Conservation (phyloP, 2,888 invertebrate species). For the Clostera curtula region DNA sequence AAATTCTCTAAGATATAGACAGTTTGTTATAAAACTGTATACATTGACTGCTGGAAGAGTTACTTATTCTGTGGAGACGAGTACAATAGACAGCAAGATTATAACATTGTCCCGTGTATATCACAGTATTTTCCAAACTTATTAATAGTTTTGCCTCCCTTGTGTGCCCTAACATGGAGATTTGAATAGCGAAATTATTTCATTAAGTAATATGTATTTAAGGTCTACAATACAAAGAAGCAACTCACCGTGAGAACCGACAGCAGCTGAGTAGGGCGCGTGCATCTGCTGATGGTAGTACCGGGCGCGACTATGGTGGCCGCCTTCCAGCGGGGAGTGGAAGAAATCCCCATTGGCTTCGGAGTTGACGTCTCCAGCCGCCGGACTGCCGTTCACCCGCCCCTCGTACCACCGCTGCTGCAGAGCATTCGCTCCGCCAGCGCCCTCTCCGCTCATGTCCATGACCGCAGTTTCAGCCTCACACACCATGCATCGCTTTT, state of each 20-base stretch:
- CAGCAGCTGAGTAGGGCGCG: constrained; percentile 70
- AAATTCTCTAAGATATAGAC: too few relatives aligned
- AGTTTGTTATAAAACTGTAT: too few relatives aligned
- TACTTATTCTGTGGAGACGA: too few relatives aligned
- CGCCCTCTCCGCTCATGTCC: constrained; percentile 71
- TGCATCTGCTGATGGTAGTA: constrained; percentile 76
- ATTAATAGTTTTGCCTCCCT: too few relatives aligned
- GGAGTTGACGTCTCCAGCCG: constrained; percentile 62
- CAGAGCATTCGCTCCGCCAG: constrained; percentile 55
- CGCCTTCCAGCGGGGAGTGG: constrained; percentile 73
- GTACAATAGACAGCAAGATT: too few relatives aligned
- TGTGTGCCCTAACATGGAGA: too few relatives aligned
- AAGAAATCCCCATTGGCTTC: constrained; percentile 72
- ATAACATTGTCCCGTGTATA: too few relatives aligned
- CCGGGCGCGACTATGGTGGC: constrained; percentile 69
- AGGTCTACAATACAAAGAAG: too few relatives aligned
- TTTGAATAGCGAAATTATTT: too few relatives aligned
- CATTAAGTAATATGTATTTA: too few relatives aligned
- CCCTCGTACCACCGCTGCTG: constrained; percentile 75
- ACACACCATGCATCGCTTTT: constrained; percentile 74
- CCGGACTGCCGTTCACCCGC: constrained; percentile 72
- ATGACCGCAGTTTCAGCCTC: constrained; percentile 62
- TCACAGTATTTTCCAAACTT: too few relatives aligned
- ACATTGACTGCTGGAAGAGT: too few relatives aligned
- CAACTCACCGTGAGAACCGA: constrained; percentile 69